Conservation (phyloP, 1,140 invertebrate genomes). For the Macrobrachium rosenbergii region DNA sequence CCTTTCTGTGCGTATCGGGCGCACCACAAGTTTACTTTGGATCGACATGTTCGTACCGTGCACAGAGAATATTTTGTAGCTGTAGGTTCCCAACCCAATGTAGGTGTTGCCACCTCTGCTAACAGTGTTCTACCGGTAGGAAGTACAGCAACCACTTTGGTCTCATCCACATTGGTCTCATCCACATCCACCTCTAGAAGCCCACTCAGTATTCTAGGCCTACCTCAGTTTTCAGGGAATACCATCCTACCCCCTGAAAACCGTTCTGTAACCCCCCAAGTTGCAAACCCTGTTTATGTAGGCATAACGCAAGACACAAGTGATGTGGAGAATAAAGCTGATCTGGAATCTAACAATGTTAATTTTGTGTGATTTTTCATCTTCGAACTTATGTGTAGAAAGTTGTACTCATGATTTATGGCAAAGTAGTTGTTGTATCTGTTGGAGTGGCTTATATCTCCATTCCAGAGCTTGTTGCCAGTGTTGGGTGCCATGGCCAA, state of each 20-base stretch:
- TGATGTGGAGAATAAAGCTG: too few species aligned
- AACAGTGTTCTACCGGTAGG: too few species aligned
- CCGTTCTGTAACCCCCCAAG: too few species aligned
- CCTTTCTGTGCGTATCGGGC: slow-evolving; percentile 70
- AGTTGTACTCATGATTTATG: slow-evolving; percentile 23
- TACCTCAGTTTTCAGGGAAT: too few species aligned
- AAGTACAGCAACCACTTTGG: too few species aligned
- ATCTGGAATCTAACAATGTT: too few species aligned
- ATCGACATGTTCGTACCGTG: slow-evolving; percentile 54
- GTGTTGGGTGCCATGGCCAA: slow-evolving; percentile 39
- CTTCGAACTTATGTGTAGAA: slow-evolving; percentile 11
- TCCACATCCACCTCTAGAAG: too few species aligned
- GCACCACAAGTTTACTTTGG: slow-evolving; percentile 60
- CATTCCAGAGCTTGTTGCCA: slow-evolving; percentile 54
- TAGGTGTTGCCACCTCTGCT: not conserved
- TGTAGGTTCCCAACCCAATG: slow-evolving; percentile 17
- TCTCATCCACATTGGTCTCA: too few species aligned
- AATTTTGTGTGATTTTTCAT: not conserved
- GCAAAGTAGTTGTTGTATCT: slow-evolving; percentile 32
- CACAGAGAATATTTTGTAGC: slow-evolving; percentile 45
- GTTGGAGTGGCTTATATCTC: slow-evolving; percentile 58
- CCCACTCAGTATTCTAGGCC: too few species aligned
- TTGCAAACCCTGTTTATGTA: not conserved
- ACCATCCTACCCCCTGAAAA: too few species aligned
- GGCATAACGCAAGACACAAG: not conserved